Percentiles rank a stretch among this genome's conserved stretches.
Evolutionary conservation across 2,113 vertebrate genomes (phyloP).

Genomic region (Rhea pennata): DNA sequence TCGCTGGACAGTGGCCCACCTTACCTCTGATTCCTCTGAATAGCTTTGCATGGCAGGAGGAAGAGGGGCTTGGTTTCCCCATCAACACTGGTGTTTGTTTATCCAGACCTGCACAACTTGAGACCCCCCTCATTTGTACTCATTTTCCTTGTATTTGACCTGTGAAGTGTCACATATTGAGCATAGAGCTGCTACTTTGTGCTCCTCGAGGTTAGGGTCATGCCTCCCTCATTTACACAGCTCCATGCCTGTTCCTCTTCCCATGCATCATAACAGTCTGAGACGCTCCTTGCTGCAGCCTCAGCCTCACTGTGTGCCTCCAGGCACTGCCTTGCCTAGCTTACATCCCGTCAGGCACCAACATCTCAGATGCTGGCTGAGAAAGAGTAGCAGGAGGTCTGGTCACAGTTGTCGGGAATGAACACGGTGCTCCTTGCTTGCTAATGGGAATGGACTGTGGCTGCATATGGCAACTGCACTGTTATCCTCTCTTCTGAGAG

Average conservation of each 20-base stretch:
- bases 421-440: not conserved
- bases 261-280: not conserved
- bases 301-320: not conserved
- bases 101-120: fast-evolving
- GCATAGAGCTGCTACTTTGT: not conserved
- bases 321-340: not conserved
- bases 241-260: not conserved
- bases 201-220: not conserved
- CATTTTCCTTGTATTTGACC: not conserved
- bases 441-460: not conserved
- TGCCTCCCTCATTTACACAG: not conserved
- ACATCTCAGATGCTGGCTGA: not conserved
- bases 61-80: not conserved
- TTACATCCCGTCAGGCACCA: not conserved
- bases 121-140: not conserved
- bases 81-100: not conserved
- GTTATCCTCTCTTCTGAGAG: not conserved
- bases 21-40: not conserved
- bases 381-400: not conserved
- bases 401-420: not conserved
- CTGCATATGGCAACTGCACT: not conserved
- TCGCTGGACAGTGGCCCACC: not conserved
- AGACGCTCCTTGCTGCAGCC: not conserved
- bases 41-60: not conserved
- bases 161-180: not conserved